These are phyloP conservation scores for Ceratothoa steindachneri DNA, from an alignment of 2,888 invertebrate genomes.

Conservation along the genomic window DNA sequence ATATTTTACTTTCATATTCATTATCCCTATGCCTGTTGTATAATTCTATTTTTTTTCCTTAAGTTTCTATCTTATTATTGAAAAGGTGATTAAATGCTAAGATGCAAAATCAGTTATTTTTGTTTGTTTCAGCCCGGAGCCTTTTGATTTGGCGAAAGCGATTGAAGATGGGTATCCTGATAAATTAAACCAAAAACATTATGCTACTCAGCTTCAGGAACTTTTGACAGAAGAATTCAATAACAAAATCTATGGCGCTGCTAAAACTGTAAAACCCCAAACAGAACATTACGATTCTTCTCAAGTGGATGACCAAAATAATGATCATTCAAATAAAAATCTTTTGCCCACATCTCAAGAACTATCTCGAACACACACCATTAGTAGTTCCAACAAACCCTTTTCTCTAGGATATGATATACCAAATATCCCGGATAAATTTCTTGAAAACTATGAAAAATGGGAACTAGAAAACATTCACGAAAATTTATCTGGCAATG, in stretches of 20 bases:
- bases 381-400: not conserved
- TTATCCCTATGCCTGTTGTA: too few relatives aligned
- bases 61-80: too few relatives aligned
- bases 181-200: constrained; percentile 7
- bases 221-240: constrained; percentile 27
- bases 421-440: not conserved
- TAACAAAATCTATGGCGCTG: constrained; percentile 30
- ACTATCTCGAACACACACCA: not conserved
- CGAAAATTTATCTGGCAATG: not conserved
- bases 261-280: constrained; percentile 10
- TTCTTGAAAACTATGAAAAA: not conserved
- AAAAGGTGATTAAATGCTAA: too few relatives aligned
- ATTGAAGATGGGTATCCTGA: constrained; percentile 8
- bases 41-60: too few relatives aligned
- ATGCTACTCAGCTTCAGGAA: constrained; percentile 27
- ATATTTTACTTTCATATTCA: too few relatives aligned
- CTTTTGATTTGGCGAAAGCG: constrained; percentile 30
- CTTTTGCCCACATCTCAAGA: not conserved
- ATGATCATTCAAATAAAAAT: not conserved
- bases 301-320: too few relatives aligned
- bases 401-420: not conserved
- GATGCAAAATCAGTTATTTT: too few relatives aligned
- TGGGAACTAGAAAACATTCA: not conserved
- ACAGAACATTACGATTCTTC: not conserved
- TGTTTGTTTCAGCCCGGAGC: constrained; percentile 33